phyloP scores from a whole-genome alignment of 2,888 invertebrate species.

The Rhagonycha fulva region DNA sequence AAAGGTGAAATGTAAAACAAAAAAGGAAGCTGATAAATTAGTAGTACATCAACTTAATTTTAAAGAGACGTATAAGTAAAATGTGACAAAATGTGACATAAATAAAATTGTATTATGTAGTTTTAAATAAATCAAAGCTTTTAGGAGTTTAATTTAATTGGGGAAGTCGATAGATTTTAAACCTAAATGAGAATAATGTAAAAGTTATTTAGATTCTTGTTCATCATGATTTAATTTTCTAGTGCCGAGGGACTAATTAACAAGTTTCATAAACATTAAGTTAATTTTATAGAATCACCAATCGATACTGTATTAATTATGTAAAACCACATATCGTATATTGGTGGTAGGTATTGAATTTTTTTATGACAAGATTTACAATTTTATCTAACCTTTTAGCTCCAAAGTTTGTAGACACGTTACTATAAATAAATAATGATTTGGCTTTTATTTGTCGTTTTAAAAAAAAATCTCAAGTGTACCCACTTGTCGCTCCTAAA shows the following conservation, averaged over 20 bases:
- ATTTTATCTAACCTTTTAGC: not conserved
- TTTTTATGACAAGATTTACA: not conserved
- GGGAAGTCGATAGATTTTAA: not conserved
- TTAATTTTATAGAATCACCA: not conserved
- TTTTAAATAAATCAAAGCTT: not conserved
- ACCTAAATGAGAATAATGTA: not conserved
- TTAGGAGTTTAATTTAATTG: not conserved
- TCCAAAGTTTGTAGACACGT: not conserved
- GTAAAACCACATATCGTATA: not conserved
- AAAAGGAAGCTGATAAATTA: not conserved
- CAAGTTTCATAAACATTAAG: not conserved
- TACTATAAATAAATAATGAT: not conserved
- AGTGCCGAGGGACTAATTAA: not conserved
- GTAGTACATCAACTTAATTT: not conserved
- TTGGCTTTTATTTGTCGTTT: not conserved
- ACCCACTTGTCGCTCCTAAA: not conserved
- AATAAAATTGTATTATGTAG: not conserved
- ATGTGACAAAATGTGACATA: not conserved
- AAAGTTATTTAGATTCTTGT: conserved; percentile 1
- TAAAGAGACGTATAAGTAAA: not conserved
- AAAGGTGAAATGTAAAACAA: not conserved
- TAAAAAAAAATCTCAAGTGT: not conserved
- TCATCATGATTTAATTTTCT: not conserved
- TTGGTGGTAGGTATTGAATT: not conserved
- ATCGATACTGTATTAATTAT: not conserved